Evolutionary conservation across 2,797 vertebrate species (phyloP).

Genomic region (Sparidentex hasta): DNA sequence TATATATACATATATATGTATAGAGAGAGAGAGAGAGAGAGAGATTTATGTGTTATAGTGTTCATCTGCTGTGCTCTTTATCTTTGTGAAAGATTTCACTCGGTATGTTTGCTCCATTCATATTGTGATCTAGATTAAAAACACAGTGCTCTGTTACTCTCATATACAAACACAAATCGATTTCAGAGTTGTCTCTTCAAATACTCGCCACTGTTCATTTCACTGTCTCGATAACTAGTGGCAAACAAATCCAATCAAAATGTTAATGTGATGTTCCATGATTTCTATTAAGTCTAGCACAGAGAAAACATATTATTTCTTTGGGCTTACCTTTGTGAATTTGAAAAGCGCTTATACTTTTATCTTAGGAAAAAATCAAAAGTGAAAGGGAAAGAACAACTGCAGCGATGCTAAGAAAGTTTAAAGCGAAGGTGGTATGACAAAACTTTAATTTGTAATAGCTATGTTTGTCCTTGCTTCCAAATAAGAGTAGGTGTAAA

Average conservation of each 20-base stretch:
- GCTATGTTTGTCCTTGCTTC: conserved; percentile 49
- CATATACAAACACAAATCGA: not conserved
- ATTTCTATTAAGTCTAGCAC: conserved; percentile 53
- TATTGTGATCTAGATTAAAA: not conserved
- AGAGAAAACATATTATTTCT: conserved; percentile 60
- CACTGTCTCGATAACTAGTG: conserved; percentile 44
- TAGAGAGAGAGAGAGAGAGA: too few relatives aligned
- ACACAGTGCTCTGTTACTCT: not conserved
- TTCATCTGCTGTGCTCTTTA: not conserved
- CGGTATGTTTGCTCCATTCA: not conserved
- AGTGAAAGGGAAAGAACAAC: conserved; percentile 52
- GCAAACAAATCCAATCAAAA: conserved; percentile 36
- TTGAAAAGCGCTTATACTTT: conserved; percentile 46
- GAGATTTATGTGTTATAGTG: not conserved
- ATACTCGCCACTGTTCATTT: conserved; percentile 6
- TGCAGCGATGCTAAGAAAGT: conserved; percentile 28
- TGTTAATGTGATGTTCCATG: conserved; percentile 32
- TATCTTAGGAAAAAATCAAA: conserved; percentile 64
- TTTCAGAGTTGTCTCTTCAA: not conserved
- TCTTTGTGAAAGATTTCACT: not conserved
- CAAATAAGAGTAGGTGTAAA: conserved; percentile 48
- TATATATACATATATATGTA: too few relatives aligned
- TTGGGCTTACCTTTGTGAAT: conserved; percentile 59
- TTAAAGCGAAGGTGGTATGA: conserved; percentile 50
- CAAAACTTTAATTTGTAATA: conserved; percentile 46